Evolutionary conservation across 2,888 invertebrate genomes (phyloP), one percentile per base, ranked within the genome.

Genomic region (Plemyria rubiginata): DNA sequence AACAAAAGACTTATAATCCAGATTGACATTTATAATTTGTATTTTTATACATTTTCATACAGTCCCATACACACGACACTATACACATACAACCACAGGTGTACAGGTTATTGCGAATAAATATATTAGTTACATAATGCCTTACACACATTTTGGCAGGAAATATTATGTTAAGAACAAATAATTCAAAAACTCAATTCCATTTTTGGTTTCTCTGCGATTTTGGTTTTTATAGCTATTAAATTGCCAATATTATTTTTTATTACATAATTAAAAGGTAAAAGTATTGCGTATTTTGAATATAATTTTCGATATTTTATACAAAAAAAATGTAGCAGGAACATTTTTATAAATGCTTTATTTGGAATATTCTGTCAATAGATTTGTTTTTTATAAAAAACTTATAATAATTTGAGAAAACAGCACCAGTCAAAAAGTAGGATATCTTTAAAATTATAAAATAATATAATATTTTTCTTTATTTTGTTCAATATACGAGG

Each of bases 51-150:
- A 86, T 79, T 79, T 79, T 72, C 81, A 78, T 79, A 79, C 80
- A 77, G 70, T 81, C 81, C 82, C 86, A 79, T 84, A 86, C 89
- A 88, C 86, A 85, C 85, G 79, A 77, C 76, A 79, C 71, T 76
- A 77, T 84, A 86, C 83, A 86, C 83, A 86, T 79, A 67, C 69
- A 68, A 68, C 75, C 77, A 65, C 82, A n/a, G n/a, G n/a, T 91
- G 87, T 91, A 90, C 90, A 91, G 60, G 65, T 89, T 89, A 87
- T 88, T 89, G 87, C 86, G 85, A 88, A 87, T 88, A 89, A 88
- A 88, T 88, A 90, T 85, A 88, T 88, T n/a, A n/a, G n/a, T n/a
- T 63, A 56, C 22, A 65, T 63, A 66, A 69, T 57, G 65, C 60
- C 64, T 28, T 57, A 57, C 57, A 65, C 53, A 60, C 32, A 40